phyloP scores from a whole-genome alignment of 2,113 vertebrate species.

The Meles meles region DNA sequence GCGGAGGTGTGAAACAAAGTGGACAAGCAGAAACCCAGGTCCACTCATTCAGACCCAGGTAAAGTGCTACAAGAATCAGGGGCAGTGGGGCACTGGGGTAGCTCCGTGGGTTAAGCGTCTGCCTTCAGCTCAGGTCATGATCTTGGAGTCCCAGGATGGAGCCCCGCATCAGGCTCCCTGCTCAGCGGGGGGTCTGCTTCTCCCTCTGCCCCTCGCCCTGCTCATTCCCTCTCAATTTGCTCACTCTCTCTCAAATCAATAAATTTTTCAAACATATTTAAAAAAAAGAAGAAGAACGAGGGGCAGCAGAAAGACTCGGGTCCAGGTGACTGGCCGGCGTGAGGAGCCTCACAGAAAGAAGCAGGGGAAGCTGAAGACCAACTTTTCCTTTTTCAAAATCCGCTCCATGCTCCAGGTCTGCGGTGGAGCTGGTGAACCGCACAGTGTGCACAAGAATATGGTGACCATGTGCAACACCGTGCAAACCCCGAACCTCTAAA shows the following conservation, averaged over 20 bases:
- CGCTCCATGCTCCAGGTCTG: background rate
- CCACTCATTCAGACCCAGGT: background rate
- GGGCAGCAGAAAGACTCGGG: accelerated
- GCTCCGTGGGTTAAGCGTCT: no score
- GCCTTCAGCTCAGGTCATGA: no score
- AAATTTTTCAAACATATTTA: no score
- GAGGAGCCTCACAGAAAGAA: background rate
- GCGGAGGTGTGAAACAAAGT: background rate
- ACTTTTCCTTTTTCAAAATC: background rate
- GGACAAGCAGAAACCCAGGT: background rate
- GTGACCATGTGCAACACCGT: background rate
- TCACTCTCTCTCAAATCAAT: no score
- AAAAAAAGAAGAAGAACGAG: background rate
- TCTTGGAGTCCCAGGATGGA: no score
- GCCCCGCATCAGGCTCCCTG: no score
- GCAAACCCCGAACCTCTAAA: background rate
- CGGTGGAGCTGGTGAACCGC: background rate
- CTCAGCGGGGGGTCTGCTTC: no score
- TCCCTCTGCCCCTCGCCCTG: no score
- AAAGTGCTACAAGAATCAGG: background rate
- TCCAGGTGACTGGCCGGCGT: accelerated
- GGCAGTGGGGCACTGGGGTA: accelerated
- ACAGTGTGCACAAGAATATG: background rate
- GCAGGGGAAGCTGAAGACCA: background rate
- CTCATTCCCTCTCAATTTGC: no score